These are phyloP conservation scores for Tipula lateralis DNA, from an alignment of 2,888 invertebrate genomes.

Conservation along the genomic window DNA sequence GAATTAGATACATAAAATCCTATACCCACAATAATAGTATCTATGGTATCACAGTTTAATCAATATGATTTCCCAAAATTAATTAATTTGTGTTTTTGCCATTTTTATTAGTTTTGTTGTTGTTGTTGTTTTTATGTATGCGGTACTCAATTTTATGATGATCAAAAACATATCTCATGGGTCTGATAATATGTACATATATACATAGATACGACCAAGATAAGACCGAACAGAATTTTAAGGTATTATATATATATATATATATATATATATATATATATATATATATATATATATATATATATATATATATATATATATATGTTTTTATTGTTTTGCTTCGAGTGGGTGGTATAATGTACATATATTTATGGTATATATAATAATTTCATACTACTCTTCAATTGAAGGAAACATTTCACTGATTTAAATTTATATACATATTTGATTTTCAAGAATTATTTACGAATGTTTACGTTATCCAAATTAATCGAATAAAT, in stretches of 20 bases:
- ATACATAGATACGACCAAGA: background rate
- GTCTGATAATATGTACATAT: background rate
- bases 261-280: background rate
- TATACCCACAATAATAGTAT: background rate
- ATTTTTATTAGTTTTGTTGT: background rate
- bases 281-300: background rate
- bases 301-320: background rate
- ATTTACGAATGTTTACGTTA: no score
- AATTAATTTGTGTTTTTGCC: constrained; percentile 24
- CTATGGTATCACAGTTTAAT: constrained; percentile 3
- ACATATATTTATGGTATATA: no score
- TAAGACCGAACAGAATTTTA: background rate
- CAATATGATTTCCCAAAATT: constrained; percentile 8
- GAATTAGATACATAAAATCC: background rate
- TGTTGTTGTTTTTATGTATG: background rate
- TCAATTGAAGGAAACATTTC: no score
- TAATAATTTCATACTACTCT: no score
- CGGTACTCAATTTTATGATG: background rate
- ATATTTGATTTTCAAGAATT: no score
- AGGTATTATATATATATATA: background rate
- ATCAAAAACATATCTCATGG: background rate
- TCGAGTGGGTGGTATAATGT: background rate
- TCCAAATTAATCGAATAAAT: no score
- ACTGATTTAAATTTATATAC: no score
- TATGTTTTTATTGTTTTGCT: background rate